Conservation (phyloP, 2,888 invertebrate genomes). For the Leptopilina drosophilae region DNA sequence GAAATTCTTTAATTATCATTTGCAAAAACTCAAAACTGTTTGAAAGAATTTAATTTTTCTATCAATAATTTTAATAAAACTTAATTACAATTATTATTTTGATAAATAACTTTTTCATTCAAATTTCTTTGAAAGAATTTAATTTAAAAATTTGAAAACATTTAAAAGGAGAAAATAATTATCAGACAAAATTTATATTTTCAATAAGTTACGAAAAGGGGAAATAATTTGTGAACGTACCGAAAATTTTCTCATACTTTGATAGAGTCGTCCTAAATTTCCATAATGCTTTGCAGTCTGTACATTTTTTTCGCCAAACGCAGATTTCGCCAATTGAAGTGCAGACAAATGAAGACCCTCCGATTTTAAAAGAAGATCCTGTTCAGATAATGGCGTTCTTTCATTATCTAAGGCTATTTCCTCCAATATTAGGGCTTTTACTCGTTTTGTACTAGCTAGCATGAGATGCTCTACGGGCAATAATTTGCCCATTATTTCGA, state of each 20-base stretch:
- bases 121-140: no score
- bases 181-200: no score
- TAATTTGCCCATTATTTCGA: constrained; percentile 87
- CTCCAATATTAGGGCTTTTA: constrained; percentile 94
- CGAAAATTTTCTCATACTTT: constrained; percentile 92
- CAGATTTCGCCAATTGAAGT: constrained; percentile 86
- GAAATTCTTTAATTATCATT: no score
- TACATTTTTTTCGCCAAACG: constrained; percentile 95
- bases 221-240: constrained; percentile 74
- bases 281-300: constrained; percentile 98
- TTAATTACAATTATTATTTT: no score
- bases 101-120: no score
- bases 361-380: constrained; percentile 85
- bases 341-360: constrained; percentile 91
- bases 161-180: no score
- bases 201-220: no score
- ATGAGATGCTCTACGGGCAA: constrained; percentile 90
- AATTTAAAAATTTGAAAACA: no score
- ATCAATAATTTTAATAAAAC: no score
- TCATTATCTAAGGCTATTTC: constrained; percentile 93
- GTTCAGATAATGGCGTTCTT: constrained; percentile 77
- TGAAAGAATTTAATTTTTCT: no score
- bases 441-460: constrained; percentile 92
- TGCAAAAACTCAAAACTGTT: no score
- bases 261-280: constrained; percentile 94